A percentile compares a stretch with the other conserved stretches of the same genome.
Conservation (phyloP, 2,888 invertebrate genomes). For the Drosophila basisetae region DNA sequence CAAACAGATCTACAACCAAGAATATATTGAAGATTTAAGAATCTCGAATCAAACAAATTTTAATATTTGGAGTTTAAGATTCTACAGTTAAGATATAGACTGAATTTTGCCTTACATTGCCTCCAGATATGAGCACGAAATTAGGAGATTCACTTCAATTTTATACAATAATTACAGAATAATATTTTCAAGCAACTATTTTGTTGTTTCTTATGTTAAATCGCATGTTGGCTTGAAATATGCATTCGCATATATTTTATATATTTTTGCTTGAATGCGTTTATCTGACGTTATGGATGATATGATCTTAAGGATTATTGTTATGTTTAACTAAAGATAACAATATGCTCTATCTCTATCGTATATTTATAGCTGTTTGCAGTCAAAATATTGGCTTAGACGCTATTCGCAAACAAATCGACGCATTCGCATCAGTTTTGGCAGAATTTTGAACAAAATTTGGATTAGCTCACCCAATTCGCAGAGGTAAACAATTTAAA, state of each 20-base stretch:
- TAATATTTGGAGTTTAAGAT: neutral
- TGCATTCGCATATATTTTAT: neutral
- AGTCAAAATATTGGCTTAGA: slow-evolving; percentile 12
- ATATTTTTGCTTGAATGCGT: neutral
- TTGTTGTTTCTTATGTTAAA: neutral
- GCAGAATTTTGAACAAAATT: slow-evolving; percentile 5
- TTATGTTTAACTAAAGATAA: neutral
- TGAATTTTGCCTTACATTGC: neutral
- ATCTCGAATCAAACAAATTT: neutral
- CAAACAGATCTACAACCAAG: neutral
- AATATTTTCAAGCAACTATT: neutral
- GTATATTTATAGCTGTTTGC: slow-evolving; percentile 10
- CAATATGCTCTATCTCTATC: slow-evolving; percentile 3
- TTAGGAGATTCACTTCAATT: fast-evolving
- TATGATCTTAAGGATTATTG: neutral
- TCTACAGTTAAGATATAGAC: neutral
- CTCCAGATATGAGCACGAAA: neutral
- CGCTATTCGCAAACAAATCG: slow-evolving; percentile 12
- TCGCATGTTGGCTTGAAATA: neutral
- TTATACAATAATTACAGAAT: neutral
- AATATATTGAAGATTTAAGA: neutral
- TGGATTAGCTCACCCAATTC: neutral
- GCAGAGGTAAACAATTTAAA: slow-evolving; percentile 10
- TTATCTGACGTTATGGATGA: slow-evolving; percentile 4
- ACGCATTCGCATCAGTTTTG: slow-evolving; percentile 12